Conservation (phyloP, 2,113 vertebrate species). For the Xerus inauris region DNA sequence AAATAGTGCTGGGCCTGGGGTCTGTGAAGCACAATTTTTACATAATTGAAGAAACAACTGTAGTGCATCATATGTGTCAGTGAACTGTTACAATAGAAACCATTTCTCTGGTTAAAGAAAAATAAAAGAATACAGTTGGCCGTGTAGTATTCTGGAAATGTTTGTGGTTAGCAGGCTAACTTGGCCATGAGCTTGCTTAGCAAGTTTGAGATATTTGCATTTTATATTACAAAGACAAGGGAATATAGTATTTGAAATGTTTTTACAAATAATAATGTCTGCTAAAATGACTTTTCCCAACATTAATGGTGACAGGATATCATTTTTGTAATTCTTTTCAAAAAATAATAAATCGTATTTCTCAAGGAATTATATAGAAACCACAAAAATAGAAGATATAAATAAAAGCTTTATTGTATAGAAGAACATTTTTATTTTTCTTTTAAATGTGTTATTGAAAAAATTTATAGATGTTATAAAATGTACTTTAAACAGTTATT, state of each 20-base stretch:
- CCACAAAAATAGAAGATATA: background rate
- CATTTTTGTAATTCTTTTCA: background rate
- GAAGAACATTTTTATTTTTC: background rate
- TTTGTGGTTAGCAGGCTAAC: constrained; percentile 36
- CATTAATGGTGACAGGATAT: background rate
- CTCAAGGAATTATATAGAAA: background rate
- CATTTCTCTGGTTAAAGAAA: constrained; percentile 39
- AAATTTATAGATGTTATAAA: background rate
- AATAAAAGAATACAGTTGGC: background rate
- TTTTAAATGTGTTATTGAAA: background rate
- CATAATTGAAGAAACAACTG: constrained; percentile 50
- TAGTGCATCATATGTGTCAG: background rate
- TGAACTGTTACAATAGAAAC: constrained; percentile 24
- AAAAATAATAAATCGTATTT: background rate
- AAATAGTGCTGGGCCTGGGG: fast-evolving
- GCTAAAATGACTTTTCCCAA: constrained; percentile 26
- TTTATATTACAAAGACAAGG: constrained; percentile 28
- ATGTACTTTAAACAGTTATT: background rate
- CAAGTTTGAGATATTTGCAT: constrained; percentile 29
- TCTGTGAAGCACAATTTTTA: background rate
- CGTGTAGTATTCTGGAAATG: constrained; percentile 35
- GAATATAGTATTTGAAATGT: constrained; percentile 37
- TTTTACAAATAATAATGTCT: constrained; percentile 25
- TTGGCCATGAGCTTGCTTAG: constrained; percentile 7
- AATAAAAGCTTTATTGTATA: background rate